These are phyloP conservation scores for Paracanthobrama guichenoti DNA, from an alignment of 2,113 vertebrate species.

Conservation along the genomic window DNA sequence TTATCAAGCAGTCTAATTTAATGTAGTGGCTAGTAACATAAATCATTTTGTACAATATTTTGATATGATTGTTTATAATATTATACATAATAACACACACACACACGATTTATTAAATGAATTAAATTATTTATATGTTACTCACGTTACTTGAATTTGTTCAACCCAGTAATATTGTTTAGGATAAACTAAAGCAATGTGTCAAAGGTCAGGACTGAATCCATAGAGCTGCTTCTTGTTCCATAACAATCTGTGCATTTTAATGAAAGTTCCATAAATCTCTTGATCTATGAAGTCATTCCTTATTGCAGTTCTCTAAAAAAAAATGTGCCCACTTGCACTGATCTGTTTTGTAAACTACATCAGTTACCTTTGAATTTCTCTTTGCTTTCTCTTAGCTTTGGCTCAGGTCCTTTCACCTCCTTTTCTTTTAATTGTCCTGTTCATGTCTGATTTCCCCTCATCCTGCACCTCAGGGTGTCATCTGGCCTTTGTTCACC, in stretches of 20 bases:
- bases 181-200: not conserved
- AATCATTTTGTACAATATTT: no score
- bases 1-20: not conserved
- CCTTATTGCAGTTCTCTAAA: not conserved
- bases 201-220: not conserved
- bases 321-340: not conserved
- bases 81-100: no score
- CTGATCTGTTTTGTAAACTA: not conserved
- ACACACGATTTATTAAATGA: no score
- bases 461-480: conserved; percentile 55
- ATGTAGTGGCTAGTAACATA: no score
- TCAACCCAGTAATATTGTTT: not conserved
- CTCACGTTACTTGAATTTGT: no score
- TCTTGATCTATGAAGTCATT: not conserved
- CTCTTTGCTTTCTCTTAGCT: conserved; percentile 9
- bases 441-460: conserved; percentile 49
- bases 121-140: no score
- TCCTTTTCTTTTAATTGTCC: conserved; percentile 13
- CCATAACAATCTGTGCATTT: not conserved
- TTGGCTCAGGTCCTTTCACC: conserved; percentile 13
- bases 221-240: not conserved
- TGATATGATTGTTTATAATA: no score
- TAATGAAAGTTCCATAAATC: not conserved
- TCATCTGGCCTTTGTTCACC: conserved; percentile 75
- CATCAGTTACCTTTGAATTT: not conserved